Conservation (phyloP, 2,113 vertebrate species). For the Sceloporus undulatus region DNA sequence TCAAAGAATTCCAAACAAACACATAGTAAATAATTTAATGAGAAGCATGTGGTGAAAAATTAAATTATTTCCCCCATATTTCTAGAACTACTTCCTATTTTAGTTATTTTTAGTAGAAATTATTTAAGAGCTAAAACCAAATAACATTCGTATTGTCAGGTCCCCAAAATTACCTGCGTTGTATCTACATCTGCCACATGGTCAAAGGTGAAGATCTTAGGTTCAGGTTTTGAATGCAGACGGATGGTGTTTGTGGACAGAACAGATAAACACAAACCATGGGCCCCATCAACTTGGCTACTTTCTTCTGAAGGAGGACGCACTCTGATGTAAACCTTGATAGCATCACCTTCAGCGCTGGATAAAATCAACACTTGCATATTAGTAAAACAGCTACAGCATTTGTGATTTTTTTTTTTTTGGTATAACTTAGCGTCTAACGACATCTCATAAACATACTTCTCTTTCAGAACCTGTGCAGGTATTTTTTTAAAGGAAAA, state of each 20-base stretch:
- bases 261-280: constrained; percentile 86
- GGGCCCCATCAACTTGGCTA: constrained; percentile 80
- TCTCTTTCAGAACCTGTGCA: background rate
- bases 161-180: constrained; percentile 84
- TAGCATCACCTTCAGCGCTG: constrained; percentile 88
- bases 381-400: background rate
- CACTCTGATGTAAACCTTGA: constrained; percentile 93
- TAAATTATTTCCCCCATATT: background rate
- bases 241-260: constrained; percentile 87
- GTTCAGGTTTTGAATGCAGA: constrained; percentile 92
- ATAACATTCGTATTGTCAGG: background rate
- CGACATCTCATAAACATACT: background rate
- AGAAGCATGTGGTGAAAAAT: background rate
- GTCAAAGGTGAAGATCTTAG: constrained; percentile 92
- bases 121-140: background rate
- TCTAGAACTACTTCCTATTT: background rate
- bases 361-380: constrained; percentile 5
- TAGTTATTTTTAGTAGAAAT: background rate
- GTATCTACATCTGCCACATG: constrained; percentile 91
- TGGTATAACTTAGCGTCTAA: background rate
- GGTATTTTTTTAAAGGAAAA: too few species aligned
- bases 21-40: background rate
- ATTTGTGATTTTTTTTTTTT: background rate
- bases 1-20: background rate
- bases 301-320: constrained; percentile 85